Evolutionary conservation across 2,797 vertebrate genomes (phyloP).

Genomic region (Poeciliopsis turneri): DNA sequence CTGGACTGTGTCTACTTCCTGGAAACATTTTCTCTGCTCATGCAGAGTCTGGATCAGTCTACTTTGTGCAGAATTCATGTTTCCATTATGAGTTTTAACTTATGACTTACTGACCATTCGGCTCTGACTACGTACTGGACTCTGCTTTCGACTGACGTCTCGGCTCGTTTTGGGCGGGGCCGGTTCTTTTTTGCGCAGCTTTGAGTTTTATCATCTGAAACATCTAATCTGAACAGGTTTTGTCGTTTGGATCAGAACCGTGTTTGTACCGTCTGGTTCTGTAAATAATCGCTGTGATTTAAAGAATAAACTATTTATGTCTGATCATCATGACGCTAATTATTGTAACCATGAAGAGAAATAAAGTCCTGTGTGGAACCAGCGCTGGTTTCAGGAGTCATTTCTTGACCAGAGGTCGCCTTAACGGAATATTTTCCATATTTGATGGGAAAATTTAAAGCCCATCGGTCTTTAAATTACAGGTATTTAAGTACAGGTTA

Average conservation of each 20-base stretch:
- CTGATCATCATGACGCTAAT: slow-evolving; percentile 53
- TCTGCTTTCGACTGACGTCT: not conserved
- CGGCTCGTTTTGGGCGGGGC: not conserved
- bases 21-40: not conserved
- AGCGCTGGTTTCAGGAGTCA: not conserved
- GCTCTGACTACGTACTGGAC: slow-evolving; percentile 27
- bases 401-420: not conserved
- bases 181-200: not conserved
- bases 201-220: not conserved
- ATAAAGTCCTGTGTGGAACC: slow-evolving; percentile 43
- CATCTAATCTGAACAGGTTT: not conserved
- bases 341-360: slow-evolving; percentile 47
- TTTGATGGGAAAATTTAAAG: too few species aligned
- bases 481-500: too few species aligned
- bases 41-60: slow-evolving; percentile 14
- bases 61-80: slow-evolving; percentile 24
- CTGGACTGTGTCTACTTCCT: slow-evolving; percentile 17
- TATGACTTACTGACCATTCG: not conserved
- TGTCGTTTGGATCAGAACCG: not conserved
- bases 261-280: slow-evolving; percentile 36
- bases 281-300: slow-evolving; percentile 53
- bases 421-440: too few species aligned
- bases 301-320: slow-evolving; percentile 73
- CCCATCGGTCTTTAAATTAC: too few species aligned
- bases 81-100: not conserved